Conservation (phyloP, 2,888 invertebrate genomes). For the Trichopoda pennipes region DNA sequence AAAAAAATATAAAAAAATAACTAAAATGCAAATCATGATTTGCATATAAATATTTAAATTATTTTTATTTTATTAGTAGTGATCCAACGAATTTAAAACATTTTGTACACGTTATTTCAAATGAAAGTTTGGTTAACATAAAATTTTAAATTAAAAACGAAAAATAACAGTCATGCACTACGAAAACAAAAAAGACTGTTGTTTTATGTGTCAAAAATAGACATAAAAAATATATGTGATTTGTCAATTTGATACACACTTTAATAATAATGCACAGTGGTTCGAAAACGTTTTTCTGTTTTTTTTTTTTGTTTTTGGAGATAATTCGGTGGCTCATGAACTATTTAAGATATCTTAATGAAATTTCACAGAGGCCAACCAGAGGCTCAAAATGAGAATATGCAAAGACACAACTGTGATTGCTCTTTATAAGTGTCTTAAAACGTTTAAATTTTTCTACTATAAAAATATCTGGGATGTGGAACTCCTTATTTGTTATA, state of each 20-base stretch:
- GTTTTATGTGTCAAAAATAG: slow-evolving; percentile 63
- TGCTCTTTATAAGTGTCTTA: too few relatives aligned
- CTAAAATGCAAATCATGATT: slow-evolving; percentile 30
- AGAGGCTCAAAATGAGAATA: too few relatives aligned
- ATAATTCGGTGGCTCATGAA: too few relatives aligned
- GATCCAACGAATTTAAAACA: slow-evolving; percentile 13
- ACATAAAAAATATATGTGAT: slow-evolving; percentile 62
- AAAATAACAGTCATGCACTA: slow-evolving; percentile 7
- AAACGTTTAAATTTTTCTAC: too few relatives aligned
- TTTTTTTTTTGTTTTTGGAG: too few relatives aligned
- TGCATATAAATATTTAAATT: slow-evolving; percentile 60
- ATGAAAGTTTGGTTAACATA: slow-evolving; percentile 2
- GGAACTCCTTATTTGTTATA: too few relatives aligned
- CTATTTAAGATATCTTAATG: too few relatives aligned
- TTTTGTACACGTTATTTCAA: slow-evolving; percentile 2
- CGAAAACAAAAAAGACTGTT: slow-evolving; percentile 43
- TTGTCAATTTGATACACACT: slow-evolving; percentile 38
- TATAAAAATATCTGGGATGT: too few relatives aligned
- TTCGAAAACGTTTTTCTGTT: too few relatives aligned
- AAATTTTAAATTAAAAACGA: not conserved
- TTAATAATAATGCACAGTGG: too few relatives aligned
- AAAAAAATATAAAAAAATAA: not conserved
- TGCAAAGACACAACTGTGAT: too few relatives aligned
- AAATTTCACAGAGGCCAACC: too few relatives aligned
- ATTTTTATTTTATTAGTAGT: slow-evolving; percentile 21